Percentiles rank a stretch among this genome's conserved stretches.
These are phyloP conservation scores for Pipra filicauda DNA, from an alignment of 2,113 vertebrate genomes.

Conservation along the genomic window DNA sequence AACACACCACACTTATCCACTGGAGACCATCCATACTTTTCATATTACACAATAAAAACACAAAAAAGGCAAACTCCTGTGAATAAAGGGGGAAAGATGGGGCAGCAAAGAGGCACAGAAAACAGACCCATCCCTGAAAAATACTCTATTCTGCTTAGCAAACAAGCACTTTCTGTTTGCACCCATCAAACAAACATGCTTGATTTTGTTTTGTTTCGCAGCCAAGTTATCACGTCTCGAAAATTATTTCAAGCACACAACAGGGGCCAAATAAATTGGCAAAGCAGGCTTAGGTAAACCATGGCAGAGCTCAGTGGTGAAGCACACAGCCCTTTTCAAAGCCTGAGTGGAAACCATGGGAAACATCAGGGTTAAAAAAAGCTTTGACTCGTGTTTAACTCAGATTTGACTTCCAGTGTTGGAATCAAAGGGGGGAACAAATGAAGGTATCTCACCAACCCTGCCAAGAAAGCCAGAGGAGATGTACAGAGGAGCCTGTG, in stretches of 20 bases:
- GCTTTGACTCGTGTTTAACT: background rate
- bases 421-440: background rate
- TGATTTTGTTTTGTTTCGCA: constrained; percentile 13
- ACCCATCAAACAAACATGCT: background rate
- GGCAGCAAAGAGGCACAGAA: background rate
- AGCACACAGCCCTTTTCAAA: background rate
- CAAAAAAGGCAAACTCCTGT: background rate
- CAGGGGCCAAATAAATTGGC: constrained; percentile 8
- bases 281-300: constrained; percentile 1
- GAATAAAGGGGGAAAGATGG: background rate
- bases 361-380: background rate
- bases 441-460: background rate
- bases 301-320: background rate
- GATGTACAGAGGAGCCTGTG: background rate
- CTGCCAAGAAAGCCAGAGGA: background rate
- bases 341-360: background rate
- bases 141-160: background rate
- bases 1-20: background rate
- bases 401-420: background rate
- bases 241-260: constrained; percentile 22
- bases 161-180: constrained; percentile 10
- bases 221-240: constrained; percentile 8
- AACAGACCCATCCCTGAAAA: background rate
- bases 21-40: background rate
- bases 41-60: background rate